Conservation (phyloP, 2,113 vertebrate genomes). For the Odontophorus gujanensis region DNA sequence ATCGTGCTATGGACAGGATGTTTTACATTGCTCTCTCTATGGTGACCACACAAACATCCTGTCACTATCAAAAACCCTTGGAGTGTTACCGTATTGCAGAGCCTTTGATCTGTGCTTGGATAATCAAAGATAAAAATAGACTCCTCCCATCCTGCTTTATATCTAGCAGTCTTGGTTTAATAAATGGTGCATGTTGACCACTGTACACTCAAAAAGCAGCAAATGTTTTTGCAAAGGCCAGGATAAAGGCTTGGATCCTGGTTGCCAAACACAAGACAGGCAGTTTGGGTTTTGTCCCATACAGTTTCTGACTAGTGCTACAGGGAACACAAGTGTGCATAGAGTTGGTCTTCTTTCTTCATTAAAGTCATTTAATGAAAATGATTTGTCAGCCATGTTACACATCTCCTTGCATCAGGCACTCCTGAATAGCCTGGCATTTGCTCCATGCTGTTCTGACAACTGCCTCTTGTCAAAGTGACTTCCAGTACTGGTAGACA, state of each 20-base stretch:
- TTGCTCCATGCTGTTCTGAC: not conserved
- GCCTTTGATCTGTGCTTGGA: conserved; percentile 69
- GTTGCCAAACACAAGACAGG: not conserved
- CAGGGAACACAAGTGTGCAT: not conserved
- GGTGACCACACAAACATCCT: conserved; percentile 62
- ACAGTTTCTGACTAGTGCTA: not conserved
- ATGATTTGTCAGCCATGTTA: not conserved
- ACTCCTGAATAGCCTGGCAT: not conserved
- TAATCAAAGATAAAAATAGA: conserved; percentile 55
- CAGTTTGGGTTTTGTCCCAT: not conserved
- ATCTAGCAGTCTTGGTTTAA: not conserved
- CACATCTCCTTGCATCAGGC: not conserved
- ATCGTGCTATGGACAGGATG: conserved; percentile 40
- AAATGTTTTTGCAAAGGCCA: not conserved
- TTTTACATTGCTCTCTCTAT: conserved; percentile 58
- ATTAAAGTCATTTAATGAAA: not conserved
- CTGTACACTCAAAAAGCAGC: rapidly evolving
- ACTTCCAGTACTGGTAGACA: not conserved
- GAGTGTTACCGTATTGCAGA: conserved; percentile 33
- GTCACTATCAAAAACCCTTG: conserved; percentile 55
- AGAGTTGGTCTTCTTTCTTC: not conserved
- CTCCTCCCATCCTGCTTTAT: conserved; percentile 6
- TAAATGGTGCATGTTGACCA: not conserved
- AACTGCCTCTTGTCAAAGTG: not conserved
- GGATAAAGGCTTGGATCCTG: not conserved